These are phyloP conservation scores for Brenthis ino DNA, from an alignment of 2,888 invertebrate genomes.

Conservation along the genomic window DNA sequence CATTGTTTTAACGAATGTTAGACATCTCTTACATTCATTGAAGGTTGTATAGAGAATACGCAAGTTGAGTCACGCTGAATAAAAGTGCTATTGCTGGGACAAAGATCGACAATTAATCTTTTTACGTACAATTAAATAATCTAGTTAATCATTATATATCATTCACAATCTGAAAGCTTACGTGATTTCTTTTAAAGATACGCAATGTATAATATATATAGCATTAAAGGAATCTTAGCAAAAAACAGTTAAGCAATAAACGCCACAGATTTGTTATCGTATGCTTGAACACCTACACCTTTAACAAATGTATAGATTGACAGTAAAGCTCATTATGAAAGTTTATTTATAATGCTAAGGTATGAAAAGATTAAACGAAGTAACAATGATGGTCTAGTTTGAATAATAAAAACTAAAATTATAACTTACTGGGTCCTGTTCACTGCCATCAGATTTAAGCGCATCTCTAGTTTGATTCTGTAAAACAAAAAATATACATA, in stretches of 20 bases:
- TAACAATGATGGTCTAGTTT: no score
- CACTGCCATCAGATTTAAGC: constrained; percentile 87
- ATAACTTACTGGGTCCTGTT: constrained; percentile 88
- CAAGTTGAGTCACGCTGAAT: neutral
- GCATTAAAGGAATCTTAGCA: neutral
- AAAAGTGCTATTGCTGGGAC: neutral
- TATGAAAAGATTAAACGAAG: no score
- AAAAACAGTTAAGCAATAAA: constrained; percentile 6
- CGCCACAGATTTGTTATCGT: neutral
- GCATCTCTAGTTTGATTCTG: constrained; percentile 88
- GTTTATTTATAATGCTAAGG: neutral
- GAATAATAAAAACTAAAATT: constrained; percentile 18
- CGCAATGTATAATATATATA: neutral
- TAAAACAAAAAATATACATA: constrained; percentile 34
- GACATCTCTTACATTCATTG: constrained; percentile 36
- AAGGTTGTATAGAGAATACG: constrained; percentile 43
- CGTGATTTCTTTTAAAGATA: neutral
- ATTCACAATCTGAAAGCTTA: neutral
- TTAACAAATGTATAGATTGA: neutral
- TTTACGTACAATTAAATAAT: neutral
- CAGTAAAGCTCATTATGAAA: neutral
- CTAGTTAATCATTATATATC: constrained; percentile 1
- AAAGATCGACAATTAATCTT: constrained; percentile 8
- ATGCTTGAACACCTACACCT: neutral
- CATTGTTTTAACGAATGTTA: constrained; percentile 34